These are phyloP conservation scores for Thecophora atra DNA, from an alignment of 2,888 invertebrate species.

Conservation along the genomic window DNA sequence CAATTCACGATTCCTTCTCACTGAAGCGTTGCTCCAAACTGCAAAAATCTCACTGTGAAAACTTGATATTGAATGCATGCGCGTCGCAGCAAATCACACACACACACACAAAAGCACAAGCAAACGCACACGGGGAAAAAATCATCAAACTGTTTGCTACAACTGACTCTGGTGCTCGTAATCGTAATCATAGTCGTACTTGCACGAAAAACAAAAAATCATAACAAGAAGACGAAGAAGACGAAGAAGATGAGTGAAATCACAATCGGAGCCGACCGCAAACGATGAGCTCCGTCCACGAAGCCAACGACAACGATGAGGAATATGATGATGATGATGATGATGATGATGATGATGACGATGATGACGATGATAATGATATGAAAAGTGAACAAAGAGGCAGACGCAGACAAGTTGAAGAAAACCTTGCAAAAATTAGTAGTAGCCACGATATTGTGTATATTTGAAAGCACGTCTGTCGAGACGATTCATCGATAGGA, in stretches of 20 bases:
- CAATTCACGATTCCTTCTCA: slow-evolving; percentile 53
- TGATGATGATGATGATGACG: neutral
- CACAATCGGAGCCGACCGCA: neutral
- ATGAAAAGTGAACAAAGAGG: slow-evolving; percentile 38
- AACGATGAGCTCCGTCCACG: neutral
- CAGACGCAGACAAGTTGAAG: slow-evolving; percentile 21
- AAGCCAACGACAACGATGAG: neutral
- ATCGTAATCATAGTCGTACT: too few species aligned
- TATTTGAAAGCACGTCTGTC: neutral
- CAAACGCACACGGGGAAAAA: too few species aligned
- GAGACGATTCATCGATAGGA: too few species aligned
- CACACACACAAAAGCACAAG: too few species aligned
- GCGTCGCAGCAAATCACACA: slow-evolving; percentile 30
- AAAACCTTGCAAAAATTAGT: slow-evolving; percentile 37
- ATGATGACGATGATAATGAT: slow-evolving; percentile 13
- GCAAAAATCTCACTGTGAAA: slow-evolving; percentile 46
- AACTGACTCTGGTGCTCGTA: neutral
- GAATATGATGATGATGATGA: neutral
- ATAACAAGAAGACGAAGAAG: slow-evolving; percentile 12
- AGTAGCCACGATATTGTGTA: slow-evolving; percentile 15
- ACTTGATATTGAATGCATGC: slow-evolving; percentile 46
- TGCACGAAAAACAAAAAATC: neutral
- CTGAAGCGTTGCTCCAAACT: slow-evolving; percentile 58
- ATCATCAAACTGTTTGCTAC: neutral
- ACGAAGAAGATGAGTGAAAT: slow-evolving; percentile 23